These are phyloP conservation scores for Eulithis prunata DNA, from an alignment of 2,888 invertebrate species.

Conservation along the genomic window DNA sequence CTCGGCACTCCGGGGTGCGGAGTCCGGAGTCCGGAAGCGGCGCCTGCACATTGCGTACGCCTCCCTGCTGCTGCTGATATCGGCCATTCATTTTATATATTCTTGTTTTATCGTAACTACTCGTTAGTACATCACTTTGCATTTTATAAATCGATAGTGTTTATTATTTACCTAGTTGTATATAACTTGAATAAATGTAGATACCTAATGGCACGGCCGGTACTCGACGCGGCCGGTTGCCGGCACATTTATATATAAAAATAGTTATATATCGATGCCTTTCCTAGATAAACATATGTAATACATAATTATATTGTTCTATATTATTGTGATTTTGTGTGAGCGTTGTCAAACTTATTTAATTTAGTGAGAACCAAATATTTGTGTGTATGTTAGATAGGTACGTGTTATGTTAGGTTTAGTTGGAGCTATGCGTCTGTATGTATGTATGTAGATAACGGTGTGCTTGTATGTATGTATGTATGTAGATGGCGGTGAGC, in stretches of 20 bases:
- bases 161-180: too few species aligned
- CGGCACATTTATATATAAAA: slow-evolving; percentile 7
- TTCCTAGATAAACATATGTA: slow-evolving; percentile 28
- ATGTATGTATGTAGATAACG: neutral
- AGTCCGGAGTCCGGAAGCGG: too few species aligned
- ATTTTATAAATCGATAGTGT: neutral
- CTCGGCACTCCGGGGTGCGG: too few species aligned
- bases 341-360: slow-evolving; percentile 49
- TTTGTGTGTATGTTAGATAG: slow-evolving; percentile 57
- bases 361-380: slow-evolving; percentile 76
- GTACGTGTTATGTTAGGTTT: slow-evolving; percentile 36
- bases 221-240: too few species aligned
- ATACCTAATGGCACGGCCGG: too few species aligned
- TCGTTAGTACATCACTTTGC: slow-evolving; percentile 1
- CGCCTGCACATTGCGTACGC: too few species aligned
- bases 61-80: too few species aligned
- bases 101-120: neutral
- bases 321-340: slow-evolving; percentile 51
- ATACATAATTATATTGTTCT: too few species aligned
- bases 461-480: too few species aligned
- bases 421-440: slow-evolving; percentile 11
- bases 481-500: too few species aligned
- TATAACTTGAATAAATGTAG: too few species aligned
- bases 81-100: neutral
- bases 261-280: slow-evolving; percentile 24